Evolutionary conservation across 2,113 vertebrate species (phyloP).

Genomic region (Coreoperca whiteheadi): DNA sequence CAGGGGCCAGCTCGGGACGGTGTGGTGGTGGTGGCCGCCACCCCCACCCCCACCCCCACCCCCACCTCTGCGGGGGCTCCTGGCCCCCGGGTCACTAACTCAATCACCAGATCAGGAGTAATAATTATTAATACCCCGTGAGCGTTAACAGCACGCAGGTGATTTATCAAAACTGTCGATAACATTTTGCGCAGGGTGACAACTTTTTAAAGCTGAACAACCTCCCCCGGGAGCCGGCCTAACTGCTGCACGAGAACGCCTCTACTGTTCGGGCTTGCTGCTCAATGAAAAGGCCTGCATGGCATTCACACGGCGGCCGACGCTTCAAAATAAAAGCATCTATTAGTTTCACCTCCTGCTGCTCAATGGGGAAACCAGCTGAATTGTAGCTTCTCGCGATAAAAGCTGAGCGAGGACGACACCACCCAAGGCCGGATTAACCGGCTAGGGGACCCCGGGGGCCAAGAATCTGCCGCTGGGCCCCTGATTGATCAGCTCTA

Average conservation of each 20-base stretch:
- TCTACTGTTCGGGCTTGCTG: not conserved
- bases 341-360: not conserved
- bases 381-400: not conserved
- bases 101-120: constrained; percentile 82
- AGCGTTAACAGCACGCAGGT: constrained; percentile 80
- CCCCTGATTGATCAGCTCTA: not conserved
- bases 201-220: constrained; percentile 65
- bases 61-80: constrained; percentile 45
- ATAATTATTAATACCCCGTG: constrained; percentile 85
- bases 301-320: not conserved
- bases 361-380: not conserved
- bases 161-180: constrained; percentile 86
- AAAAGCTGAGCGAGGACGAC: not conserved
- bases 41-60: too few relatives aligned
- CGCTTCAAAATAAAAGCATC: not conserved
- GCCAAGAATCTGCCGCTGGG: not conserved
- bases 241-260: constrained; percentile 8
- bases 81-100: constrained; percentile 82
- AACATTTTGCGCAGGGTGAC: constrained; percentile 73
- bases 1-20: constrained; percentile 3
- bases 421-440: not conserved
- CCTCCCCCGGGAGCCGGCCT: constrained; percentile 11
- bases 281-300: constrained; percentile 32
- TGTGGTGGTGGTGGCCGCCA: too few relatives aligned
- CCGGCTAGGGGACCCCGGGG: too few relatives aligned